Conservation (phyloP, 2,797 vertebrate species). For the Chelon auratus region DNA sequence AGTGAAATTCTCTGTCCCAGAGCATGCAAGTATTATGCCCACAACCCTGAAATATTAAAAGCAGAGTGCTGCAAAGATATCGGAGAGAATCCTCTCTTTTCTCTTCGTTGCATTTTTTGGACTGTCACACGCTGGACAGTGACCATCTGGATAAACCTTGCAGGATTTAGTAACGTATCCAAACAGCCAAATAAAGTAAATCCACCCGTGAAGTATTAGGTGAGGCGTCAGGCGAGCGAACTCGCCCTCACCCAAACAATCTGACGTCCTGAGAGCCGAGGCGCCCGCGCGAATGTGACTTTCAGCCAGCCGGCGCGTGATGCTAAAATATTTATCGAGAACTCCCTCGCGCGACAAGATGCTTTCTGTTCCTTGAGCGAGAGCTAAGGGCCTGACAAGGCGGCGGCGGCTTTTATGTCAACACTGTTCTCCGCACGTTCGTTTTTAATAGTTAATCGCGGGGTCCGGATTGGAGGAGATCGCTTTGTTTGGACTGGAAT, state of each 20-base stretch:
- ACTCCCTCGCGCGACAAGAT: conserved; percentile 63
- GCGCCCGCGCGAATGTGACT: conserved; percentile 23
- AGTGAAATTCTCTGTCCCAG: conserved; percentile 63
- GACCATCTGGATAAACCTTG: conserved; percentile 66
- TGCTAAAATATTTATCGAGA: conserved; percentile 61
- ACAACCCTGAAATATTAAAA: conserved; percentile 76
- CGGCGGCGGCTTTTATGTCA: conserved; percentile 47
- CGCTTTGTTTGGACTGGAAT: conserved; percentile 58
- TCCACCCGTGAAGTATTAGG: conserved; percentile 50
- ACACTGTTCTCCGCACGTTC: conserved; percentile 42
- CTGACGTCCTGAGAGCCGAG: conserved; percentile 16
- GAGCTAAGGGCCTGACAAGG: conserved; percentile 45
- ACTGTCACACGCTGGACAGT: conserved; percentile 18
- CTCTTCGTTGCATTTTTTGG: conserved; percentile 44
- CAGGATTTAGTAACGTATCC: conserved; percentile 58
- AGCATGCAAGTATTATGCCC: conserved; percentile 70
- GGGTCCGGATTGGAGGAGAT: conserved; percentile 36
- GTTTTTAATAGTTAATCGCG: conserved; percentile 78
- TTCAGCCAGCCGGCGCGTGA: conserved; percentile 30
- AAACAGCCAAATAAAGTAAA: conserved; percentile 66
- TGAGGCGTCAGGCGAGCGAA: conserved; percentile 42
- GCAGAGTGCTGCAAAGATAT: conserved; percentile 54
- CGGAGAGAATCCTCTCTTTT: conserved; percentile 45
- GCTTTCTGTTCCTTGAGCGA: conserved; percentile 64
- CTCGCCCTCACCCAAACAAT: conserved; percentile 59